Evolutionary conservation across 1,140 invertebrate species (phyloP).

Genomic region (Drosophila neocordata): DNA sequence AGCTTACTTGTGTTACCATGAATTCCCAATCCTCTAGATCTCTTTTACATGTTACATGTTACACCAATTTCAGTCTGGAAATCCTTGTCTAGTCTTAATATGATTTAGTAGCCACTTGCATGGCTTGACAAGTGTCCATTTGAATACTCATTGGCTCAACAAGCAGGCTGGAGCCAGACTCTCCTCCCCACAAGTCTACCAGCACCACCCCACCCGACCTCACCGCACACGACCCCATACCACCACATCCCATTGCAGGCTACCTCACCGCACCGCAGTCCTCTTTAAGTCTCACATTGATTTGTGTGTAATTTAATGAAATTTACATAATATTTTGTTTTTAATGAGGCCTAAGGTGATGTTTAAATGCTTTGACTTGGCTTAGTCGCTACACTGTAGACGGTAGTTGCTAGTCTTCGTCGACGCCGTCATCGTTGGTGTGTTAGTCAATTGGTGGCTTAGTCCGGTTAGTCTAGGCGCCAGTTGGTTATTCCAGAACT

Average conservation of each 20-base stretch:
- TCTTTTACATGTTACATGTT: constrained; percentile 57
- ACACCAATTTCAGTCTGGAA: constrained; percentile 77
- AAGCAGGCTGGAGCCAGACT: constrained; percentile 45
- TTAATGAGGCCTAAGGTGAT: constrained; percentile 81
- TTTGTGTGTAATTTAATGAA: constrained; percentile 82
- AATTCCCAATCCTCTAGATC: not conserved
- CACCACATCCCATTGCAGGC: not conserved
- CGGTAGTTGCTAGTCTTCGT: constrained; percentile 4
- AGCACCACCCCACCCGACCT: not conserved
- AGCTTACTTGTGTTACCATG: constrained; percentile 48
- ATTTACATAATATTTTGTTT: constrained; percentile 82
- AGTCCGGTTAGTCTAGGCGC: constrained; percentile 46
- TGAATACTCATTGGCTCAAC: constrained; percentile 82
- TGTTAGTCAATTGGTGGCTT: constrained; percentile 41
- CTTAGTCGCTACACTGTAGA: constrained; percentile 58
- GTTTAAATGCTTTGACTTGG: constrained; percentile 81
- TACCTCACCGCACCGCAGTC: not conserved
- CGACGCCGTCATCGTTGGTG: not conserved
- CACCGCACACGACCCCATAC: not conserved
- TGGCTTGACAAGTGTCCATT: constrained; percentile 82
- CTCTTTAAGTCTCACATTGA: constrained; percentile 52
- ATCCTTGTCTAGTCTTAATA: constrained; percentile 82
- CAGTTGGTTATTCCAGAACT: constrained; percentile 32
- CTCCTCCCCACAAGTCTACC: constrained; percentile 18
- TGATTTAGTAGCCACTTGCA: constrained; percentile 80